phyloP scores from a whole-genome alignment of 2,113 vertebrate genomes.

The Leucopternis melanops region DNA sequence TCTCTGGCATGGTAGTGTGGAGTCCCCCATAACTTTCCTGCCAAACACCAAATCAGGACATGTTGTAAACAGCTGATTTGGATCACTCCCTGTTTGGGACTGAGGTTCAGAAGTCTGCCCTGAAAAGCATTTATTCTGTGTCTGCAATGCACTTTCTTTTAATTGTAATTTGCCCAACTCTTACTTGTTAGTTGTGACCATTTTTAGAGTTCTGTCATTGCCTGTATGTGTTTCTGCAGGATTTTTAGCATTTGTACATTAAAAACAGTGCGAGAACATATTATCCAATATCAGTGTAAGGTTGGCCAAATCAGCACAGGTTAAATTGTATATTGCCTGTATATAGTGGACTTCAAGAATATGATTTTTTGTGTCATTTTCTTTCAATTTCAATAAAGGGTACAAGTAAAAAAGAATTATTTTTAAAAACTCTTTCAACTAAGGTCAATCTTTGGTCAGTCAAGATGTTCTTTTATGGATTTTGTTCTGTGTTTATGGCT shows the following conservation, averaged over 20 bases:
- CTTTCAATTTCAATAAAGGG: neutral
- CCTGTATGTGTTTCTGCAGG: neutral
- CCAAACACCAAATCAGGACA: accelerated
- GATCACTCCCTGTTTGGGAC: neutral
- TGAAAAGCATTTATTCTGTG: neutral
- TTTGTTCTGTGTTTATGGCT: neutral
- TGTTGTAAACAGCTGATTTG: neutral
- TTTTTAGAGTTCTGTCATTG: neutral
- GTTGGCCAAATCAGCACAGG: neutral
- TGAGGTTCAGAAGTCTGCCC: neutral
- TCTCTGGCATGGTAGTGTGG: neutral
- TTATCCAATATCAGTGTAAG: neutral
- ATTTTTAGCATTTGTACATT: neutral
- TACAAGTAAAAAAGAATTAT: neutral
- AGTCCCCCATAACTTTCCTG: neutral
- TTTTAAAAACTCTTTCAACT: neutral
- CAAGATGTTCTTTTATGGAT: neutral
- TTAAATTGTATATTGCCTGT: neutral
- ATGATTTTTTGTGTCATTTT: neutral
- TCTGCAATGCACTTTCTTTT: neutral
- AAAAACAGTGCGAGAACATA: neutral
- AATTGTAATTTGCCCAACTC: neutral
- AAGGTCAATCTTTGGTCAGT: neutral
- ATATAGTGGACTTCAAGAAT: neutral
- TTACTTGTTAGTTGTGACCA: neutral